Evolutionary conservation across 2,113 vertebrate species (phyloP), one percentile per base, ranked within the genome.

Genomic region (Taurulus bubalis): DNA sequence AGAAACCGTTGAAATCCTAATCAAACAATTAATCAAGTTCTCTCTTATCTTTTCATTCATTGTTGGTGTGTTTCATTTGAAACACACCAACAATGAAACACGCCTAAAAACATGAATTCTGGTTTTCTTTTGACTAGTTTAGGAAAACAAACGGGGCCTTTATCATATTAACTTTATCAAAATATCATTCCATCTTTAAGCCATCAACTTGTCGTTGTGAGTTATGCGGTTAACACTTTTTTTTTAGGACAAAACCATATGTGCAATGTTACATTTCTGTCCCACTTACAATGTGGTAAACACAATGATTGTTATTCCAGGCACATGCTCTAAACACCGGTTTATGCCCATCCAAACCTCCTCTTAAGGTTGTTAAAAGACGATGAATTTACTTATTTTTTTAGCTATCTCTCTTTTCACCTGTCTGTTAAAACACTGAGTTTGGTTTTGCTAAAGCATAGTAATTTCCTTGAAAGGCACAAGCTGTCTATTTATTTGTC

Each of bases 331-430:
- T 49, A 71, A 81, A 84, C 53, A 47, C 15, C 34, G 40, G 18
- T 66, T 36, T 24, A 18, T 72, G 64, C 64, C 75, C 34, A 28
- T 74, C 47, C 66, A 83, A 24, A 10, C 70, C 40, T 78, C 51
- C 51, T 85, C 45, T 56, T 59, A 60, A 75, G 56, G 67, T 86
- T 89, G 81, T 36, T 76, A 45, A 63, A 49, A 74, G 0, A 82
- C 86, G 80, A 93, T 90, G 89, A 75, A 76, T 83, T 30, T 66
- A 67, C 6, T 9, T n/a, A n/a, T n/a, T 55, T 26, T 58, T 47
- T 67, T 77, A 71, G 47, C 79, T 94, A 93, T 94, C 93, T 90
- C 75, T 69, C 9, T 85, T 79, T 83, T 93, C 92, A 94, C 91
- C 90, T 93, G 93, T 81, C 83, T 80, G 84, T 76, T 75, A 80